Conservation (phyloP, 2,113 vertebrate genomes). For the Ochotona curzoniae region DNA sequence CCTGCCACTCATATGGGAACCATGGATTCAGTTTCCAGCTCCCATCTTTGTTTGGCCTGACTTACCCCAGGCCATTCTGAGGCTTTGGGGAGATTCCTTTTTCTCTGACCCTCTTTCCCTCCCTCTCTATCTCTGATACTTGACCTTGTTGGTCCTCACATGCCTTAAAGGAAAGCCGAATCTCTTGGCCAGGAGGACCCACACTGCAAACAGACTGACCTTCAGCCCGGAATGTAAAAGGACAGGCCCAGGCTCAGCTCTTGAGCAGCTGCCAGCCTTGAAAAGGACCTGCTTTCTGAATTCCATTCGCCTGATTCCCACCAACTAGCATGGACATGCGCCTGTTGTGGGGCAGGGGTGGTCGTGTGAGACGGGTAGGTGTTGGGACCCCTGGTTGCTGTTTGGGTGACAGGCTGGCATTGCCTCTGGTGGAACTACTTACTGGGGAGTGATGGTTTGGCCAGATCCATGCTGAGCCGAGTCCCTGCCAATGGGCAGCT, state of each 20-base stretch:
- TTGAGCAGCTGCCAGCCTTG: neutral
- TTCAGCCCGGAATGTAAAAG: conserved; percentile 7
- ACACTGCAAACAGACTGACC: conserved; percentile 53
- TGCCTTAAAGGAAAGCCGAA: neutral
- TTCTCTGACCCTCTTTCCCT: too few species aligned
- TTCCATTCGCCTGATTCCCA: neutral
- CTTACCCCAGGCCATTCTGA: too few species aligned
- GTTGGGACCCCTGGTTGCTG: neutral
- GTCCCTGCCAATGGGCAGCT: conserved; percentile 38
- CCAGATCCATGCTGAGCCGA: conserved; percentile 68
- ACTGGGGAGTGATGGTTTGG: neutral
- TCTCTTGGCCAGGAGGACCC: neutral
- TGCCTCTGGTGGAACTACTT: neutral
- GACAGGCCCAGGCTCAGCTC: neutral
- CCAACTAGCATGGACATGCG: neutral
- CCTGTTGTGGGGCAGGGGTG: neutral
- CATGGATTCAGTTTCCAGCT: too few species aligned
- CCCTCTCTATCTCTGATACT: neutral
- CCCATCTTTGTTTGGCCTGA: too few species aligned
- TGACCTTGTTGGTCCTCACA: neutral
- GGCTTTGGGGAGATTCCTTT: too few species aligned
- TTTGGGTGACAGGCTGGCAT: neutral
- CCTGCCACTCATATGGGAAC: too few species aligned
- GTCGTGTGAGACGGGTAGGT: neutral
- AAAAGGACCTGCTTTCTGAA: neutral